Evolutionary conservation across 2,113 vertebrate species (phyloP).

Genomic region (Malurus elegans): DNA sequence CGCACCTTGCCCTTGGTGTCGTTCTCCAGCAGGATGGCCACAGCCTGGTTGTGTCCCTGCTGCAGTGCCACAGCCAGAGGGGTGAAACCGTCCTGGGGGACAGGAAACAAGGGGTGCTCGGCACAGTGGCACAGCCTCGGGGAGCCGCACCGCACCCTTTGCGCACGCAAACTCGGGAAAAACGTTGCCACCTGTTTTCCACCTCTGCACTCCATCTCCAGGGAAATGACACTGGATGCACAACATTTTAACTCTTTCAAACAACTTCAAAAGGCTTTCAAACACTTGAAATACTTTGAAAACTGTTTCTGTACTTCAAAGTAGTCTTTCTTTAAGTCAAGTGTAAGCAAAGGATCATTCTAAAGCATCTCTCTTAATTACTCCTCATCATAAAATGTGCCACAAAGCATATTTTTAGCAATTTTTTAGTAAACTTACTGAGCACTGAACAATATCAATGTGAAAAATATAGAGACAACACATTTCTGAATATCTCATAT

Average conservation of each 20-base stretch:
- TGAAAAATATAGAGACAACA: background rate
- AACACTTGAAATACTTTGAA: background rate
- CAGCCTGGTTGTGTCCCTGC: constrained; percentile 97
- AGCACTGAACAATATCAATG: background rate
- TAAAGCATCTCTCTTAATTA: background rate
- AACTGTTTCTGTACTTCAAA: background rate
- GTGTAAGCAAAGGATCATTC: background rate
- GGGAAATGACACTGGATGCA: background rate
- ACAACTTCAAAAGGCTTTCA: background rate
- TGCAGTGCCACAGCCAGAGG: constrained; percentile 94
- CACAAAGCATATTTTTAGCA: background rate
- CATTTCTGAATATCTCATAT: background rate
- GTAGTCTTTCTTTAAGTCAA: background rate
- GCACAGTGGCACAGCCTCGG: accelerated
- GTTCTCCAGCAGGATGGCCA: constrained; percentile 93
- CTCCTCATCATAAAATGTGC: background rate
- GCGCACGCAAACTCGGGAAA: accelerated
- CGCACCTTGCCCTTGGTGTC: constrained; percentile 98
- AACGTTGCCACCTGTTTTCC: background rate
- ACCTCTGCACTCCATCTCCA: background rate
- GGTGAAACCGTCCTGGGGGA: constrained; percentile 91
- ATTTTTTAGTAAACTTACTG: background rate
- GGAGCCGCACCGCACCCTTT: accelerated
- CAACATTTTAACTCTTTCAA: background rate
- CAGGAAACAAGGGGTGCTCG: background rate